Percentiles rank a stretch among this genome's conserved stretches.
Conservation (phyloP, 2,113 vertebrate species). For the Oriolus oriolus region DNA sequence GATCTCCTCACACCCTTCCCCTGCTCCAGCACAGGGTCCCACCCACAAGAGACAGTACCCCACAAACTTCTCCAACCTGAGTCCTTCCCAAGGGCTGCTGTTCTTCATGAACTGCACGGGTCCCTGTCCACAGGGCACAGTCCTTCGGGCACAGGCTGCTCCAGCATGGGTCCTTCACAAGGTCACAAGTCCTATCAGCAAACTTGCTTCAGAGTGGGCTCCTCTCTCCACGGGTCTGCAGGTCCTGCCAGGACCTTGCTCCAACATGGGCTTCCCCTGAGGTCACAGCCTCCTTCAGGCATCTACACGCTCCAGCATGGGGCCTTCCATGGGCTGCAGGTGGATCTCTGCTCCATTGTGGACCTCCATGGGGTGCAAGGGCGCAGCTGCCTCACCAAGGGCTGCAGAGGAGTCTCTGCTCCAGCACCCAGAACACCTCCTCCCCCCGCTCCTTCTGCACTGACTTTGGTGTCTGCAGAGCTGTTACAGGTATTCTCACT, state of each 20-base stretch:
- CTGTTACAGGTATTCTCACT: not conserved
- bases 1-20: not conserved
- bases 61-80: not conserved
- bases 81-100: not conserved
- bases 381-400: not conserved
- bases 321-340: not conserved
- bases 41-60: not conserved
- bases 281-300: not conserved
- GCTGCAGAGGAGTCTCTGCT: not conserved
- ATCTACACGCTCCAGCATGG: not conserved
- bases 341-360: not conserved
- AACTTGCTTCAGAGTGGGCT: not conserved
- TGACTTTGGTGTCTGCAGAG: not conserved
- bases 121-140: too few species aligned
- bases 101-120: not conserved
- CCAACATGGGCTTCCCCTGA: accelerated
- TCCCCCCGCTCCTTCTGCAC: not conserved
- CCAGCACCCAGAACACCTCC: not conserved
- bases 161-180: not conserved
- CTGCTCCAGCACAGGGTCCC: not conserved
- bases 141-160: not conserved
- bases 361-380: not conserved
- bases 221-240: not conserved
- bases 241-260: not conserved
- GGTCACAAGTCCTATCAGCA: not conserved